Base-by-base conservation (phyloP, 2,888 invertebrate species). In the Byasa hedistus region DNA sequence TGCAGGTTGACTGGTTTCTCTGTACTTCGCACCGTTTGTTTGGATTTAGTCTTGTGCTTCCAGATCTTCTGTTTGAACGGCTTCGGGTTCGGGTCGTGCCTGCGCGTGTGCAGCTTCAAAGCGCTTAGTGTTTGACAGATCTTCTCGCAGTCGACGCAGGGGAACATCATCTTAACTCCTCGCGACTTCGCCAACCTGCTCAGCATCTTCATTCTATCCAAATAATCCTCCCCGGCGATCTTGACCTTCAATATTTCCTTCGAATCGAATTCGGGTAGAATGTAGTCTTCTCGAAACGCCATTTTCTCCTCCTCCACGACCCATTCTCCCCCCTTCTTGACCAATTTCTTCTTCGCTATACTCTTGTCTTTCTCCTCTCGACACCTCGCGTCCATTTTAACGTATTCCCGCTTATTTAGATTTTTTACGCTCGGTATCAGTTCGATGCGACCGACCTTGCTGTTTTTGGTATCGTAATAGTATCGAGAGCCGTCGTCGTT, bases 391-490 rank as follows among this genome's bases (percentile, higher is more conserved):
- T 90, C 89, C 0, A 87, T 73, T 44, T 82, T 76, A 21, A 81
- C 72, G 1, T 74, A 76, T 0, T 84, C 88, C 0, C 75, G 74
- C 63, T 81, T 83, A 36, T 90, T 89, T 0, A 90, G 63, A 21
- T 82, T 80, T 22, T 81, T 84, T 0, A 89, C 72, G 22, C 87
- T 88, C 0, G 90, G 90, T 69, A 89, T 87, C 0, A 89, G 76
- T 70, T 89, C 86, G 2, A 89, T 60, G 52, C 79, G 74, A 3
- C 76, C 70, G 4, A 80, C 65, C 12, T 66, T 63, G 0, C 77
- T 72, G 3, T 78, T 69, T 8, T 79, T 73, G 0, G 82, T 72
- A 15, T 84, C 76, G n/a, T 81, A 83, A 10, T 79, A 82, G 27
- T 83, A 88, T 67, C 79, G 77, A 0, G 84, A 80, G 0, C 80